Conservation (phyloP, 2,113 vertebrate genomes). For the Cichladusa arquata region DNA sequence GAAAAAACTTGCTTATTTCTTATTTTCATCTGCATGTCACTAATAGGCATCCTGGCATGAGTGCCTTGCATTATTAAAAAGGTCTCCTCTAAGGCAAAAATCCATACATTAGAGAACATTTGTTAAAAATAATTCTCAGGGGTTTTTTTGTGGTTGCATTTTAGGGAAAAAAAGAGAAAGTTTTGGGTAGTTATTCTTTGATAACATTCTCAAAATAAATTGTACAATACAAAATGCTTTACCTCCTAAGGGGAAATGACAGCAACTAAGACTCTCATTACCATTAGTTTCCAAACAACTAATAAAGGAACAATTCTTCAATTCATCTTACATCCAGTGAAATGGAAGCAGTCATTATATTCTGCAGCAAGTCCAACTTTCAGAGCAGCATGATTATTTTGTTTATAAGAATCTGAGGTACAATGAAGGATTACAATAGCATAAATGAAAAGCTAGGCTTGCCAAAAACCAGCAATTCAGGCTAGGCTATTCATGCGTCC, state of each 20-base stretch:
- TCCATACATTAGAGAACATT: not conserved
- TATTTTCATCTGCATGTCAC: not conserved
- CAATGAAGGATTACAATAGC: not conserved
- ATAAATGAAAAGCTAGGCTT: not conserved
- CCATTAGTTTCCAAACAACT: not conserved
- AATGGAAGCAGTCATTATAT: not conserved
- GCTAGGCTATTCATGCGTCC: not conserved
- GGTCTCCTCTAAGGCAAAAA: not conserved
- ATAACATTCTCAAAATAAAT: not conserved
- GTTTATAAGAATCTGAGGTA: not conserved
- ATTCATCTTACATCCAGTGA: not conserved
- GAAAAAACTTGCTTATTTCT: not conserved
- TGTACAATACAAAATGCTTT: not conserved
- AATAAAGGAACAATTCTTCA: not conserved
- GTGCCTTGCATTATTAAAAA: not conserved
- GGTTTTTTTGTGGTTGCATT: not conserved
- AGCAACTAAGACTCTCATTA: not conserved
- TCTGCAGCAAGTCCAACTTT: not conserved
- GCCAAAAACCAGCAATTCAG: not conserved
- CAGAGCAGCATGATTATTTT: not conserved
- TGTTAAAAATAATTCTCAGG: not conserved
- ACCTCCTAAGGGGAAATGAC: not conserved
- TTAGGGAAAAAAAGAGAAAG: not conserved
- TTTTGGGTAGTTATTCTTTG: not conserved
- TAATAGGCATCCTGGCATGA: not conserved